A percentile compares a stretch with the other conserved stretches of the same genome.
phyloP scores from a whole-genome alignment of 53 echinoderm and acorn worm species.

The Paelopatides confundens region DNA sequence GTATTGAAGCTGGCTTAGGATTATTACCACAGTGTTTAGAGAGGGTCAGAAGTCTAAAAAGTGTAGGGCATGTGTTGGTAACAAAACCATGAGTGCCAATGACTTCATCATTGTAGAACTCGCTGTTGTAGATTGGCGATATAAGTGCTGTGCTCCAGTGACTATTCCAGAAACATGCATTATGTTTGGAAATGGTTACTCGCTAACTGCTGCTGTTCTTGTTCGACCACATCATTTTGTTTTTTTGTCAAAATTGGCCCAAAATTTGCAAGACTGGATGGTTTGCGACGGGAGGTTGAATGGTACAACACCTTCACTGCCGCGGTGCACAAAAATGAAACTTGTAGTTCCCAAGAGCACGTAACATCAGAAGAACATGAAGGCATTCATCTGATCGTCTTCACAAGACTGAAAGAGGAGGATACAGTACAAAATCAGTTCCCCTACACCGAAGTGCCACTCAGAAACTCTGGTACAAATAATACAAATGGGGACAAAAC shows the following conservation, averaged over 20 bases:
- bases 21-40: not conserved
- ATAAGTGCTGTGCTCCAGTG: not conserved
- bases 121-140: not conserved
- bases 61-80: conserved; percentile 7
- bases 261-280: not conserved
- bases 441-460: no score
- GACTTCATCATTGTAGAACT: conserved; percentile 19
- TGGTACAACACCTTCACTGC: not conserved
- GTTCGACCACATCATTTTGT: conserved; percentile 6
- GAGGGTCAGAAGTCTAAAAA: not conserved
- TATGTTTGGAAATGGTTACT: not conserved
- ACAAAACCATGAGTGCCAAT: not conserved
- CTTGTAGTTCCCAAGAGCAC: not conserved
- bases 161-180: not conserved
- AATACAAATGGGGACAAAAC: no score
- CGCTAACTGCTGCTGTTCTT: not conserved
- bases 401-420: not conserved
- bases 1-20: not conserved
- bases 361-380: not conserved
- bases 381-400: not conserved
- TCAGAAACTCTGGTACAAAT: not conserved
- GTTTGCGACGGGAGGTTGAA: not conserved
- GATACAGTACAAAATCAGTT: not conserved
- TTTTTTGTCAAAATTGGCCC: not conserved
- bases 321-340: not conserved